Base-by-base conservation (phyloP, 2,113 vertebrate species). In the Mustela lutreola region DNA sequence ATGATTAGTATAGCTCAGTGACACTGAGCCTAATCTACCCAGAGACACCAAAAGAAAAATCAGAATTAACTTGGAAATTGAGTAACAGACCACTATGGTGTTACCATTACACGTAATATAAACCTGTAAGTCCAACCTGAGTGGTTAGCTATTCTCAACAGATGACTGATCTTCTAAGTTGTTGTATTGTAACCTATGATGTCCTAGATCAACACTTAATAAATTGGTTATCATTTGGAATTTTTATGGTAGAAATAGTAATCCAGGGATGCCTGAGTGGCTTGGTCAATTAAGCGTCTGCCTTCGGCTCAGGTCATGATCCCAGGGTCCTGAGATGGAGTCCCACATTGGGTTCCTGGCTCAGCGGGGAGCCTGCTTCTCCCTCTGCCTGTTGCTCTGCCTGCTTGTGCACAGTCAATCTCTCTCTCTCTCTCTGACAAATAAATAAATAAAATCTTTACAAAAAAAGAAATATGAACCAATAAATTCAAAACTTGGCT, bases 41-140 rank as follows among this genome's bases (percentile, higher is more conserved):
- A 93, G 71, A 92, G 48, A 75, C 26, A 89, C 33, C 60, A 18
- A 80, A 89, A 96, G 67, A 65, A 85, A 96, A 95, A 81, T 58
- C 63, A 75, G 67, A 82, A 33, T 60, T 89, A 76, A 83, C 50
- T 62, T 78, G n/a, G 50, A 91, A 91, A 97, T 73, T 83, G 82
- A 88, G 42, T 71, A 56, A 92, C 28, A 86, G 56, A 81, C 65
- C 42, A 90, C 1, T 70, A 65, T 45, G 45, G 33, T 89, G 5
- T 53, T 31, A 95, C 8, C 28, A 76, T 33, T 53, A 90, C 9
- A 81, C 33, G 26, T 73, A 92, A 95, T 22, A 63, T 53, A 50
- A 88, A 89, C 28, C n/a, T 79, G 7, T 36, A 83, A 63, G 53
- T 82, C 76, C 53, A 94, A 73, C 2, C 21, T 88, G 15, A 73